Evolutionary conservation across 2,888 invertebrate species (phyloP), one percentile per base, ranked within the genome.

Genomic region (Drosophila formosana): DNA sequence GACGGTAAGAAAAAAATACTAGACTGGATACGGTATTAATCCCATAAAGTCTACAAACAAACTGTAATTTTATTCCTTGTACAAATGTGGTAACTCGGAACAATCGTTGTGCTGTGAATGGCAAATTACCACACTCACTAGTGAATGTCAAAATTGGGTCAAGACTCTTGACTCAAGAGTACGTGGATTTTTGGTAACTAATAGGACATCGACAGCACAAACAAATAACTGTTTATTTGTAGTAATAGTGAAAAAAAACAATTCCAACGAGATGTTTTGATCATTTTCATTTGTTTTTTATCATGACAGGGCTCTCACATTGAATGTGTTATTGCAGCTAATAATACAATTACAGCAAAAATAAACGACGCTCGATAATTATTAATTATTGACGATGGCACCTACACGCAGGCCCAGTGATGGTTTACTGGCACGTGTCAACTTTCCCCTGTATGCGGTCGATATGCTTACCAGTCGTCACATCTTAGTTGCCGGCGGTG

Each of bases 401-500:
- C 93, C 94, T 60, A 93, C 93, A 82, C 92, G 94, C 82, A 93
- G 94, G 91, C 94, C 93, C 75, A 93, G 93, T 88, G 95, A 96
- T 91, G 96, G 96, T 80, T 94, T 97, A 82, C 92, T 97, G 91
- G 97, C 97, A 72, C 94, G 96, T 89, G 97, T 98, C 51, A 97
- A 98, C 94, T 98, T 98, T 93, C 99, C 99, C 4, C 94, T 98
- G 68, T 99, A 98, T 92, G 96, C 97, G 3, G 94, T 98, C 34
- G 96, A 97, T 93, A 96, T 97, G 94, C 93, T 99, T 67, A 97
- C 97, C 32, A 97, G 97, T 92, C 95, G 98, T 80, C 98, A 98
- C 93, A 96, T 99, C 86, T 93, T 99, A 71, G 98, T 99, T 51
- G 99, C 97, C 73, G 99, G 99, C 60, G 99, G 99, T 60, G 99